These are phyloP conservation scores for Drosophila helvetica DNA, from an alignment of 2,888 invertebrate species.

Conservation along the genomic window DNA sequence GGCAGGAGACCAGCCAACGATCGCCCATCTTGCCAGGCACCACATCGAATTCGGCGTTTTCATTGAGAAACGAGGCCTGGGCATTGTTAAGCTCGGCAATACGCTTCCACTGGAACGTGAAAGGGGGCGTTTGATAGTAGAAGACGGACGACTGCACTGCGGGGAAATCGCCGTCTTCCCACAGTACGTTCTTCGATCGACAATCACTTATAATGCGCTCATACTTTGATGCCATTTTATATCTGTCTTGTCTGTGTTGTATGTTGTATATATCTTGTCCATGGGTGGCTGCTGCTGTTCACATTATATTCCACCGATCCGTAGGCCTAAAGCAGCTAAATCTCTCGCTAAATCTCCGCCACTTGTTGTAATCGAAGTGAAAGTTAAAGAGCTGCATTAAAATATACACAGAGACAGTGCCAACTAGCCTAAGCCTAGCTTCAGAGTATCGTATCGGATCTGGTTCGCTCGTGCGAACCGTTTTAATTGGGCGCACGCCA, in stretches of 20 bases:
- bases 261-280: constrained; percentile 3
- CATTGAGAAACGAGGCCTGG: constrained; percentile 85
- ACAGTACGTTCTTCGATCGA: constrained; percentile 90
- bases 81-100: constrained; percentile 87
- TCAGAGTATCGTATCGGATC: constrained; percentile 18
- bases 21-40: constrained; percentile 95
- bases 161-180: constrained; percentile 97
- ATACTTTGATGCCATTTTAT: constrained; percentile 85
- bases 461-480: constrained; percentile 22
- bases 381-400: constrained; percentile 47
- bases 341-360: constrained; percentile 1
- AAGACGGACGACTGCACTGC: constrained; percentile 95
- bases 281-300: constrained; percentile 8
- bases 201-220: constrained; percentile 92
- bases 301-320: constrained; percentile 15
- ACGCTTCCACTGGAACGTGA: constrained; percentile 95
- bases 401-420: constrained; percentile 33
- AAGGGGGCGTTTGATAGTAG: constrained; percentile 97
- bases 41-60: constrained; percentile 90
- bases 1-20: constrained; percentile 94
- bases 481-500: constrained; percentile 17
- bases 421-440: constrained; percentile 41
- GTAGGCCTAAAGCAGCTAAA: neutral
- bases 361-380: constrained; percentile 38
- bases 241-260: neutral